phyloP scores from a whole-genome alignment of 2,113 vertebrate genomes.

The Gulo gulo region DNA sequence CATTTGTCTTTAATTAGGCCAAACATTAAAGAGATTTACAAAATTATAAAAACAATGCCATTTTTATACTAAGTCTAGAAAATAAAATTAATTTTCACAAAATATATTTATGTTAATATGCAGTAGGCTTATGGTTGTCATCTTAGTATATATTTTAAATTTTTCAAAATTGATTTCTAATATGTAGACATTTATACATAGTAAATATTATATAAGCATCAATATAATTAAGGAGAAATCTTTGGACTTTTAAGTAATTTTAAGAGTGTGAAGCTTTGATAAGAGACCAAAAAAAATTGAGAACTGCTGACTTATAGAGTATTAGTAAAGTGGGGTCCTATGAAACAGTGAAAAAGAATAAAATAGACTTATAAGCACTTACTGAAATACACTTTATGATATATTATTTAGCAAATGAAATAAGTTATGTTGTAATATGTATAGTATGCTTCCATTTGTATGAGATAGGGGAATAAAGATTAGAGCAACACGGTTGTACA shows the following conservation, averaged over 20 bases:
- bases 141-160: neutral
- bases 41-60: slow-evolving; percentile 12
- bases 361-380: neutral
- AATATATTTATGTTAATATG: neutral
- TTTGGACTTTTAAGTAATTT: neutral
- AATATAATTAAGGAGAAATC: neutral
- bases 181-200: neutral
- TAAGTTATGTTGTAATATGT: neutral
- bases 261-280: neutral
- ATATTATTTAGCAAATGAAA: neutral
- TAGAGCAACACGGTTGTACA: neutral
- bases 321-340: slow-evolving; percentile 5
- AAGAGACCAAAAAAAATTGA: neutral
- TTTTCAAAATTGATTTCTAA: slow-evolving; percentile 7
- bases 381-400: neutral
- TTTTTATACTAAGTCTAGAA: neutral
- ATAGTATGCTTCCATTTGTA: neutral
- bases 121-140: neutral
- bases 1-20: neutral
- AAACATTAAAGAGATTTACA: slow-evolving; percentile 34
- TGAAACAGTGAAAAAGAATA: neutral
- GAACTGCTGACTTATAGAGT: neutral
- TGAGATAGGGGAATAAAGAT: neutral
- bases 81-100: slow-evolving; percentile 22
- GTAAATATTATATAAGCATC: neutral